Base-by-base conservation (phyloP, 2,113 vertebrate species). In the Psittacula cyanocephala region DNA sequence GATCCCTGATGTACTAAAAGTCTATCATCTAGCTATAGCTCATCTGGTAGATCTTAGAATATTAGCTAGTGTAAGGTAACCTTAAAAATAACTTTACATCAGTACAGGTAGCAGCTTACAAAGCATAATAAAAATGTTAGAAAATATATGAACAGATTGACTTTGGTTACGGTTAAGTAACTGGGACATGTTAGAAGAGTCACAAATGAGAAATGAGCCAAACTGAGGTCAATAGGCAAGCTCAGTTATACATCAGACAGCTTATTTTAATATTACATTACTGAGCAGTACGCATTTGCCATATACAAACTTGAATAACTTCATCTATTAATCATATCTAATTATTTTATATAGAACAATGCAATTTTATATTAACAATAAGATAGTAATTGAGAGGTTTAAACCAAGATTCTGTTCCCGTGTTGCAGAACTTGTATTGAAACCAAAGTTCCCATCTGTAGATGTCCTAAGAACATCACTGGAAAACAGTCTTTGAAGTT, bases 11-110 rank as follows among this genome's bases (percentile, higher is more conserved):
- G 17, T 4, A 25, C 13, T 33, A 11, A 74, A 67, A 31, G 33
- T 52, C 15, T 65, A 4, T 76, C 43, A 60, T 55, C 35, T 43
- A 64, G 8, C 24, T 74, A 24, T 43, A 87, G 33, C 6, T 87
- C 37, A 71, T 43, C 29, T 75, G 23, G n/a, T 63, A 71, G 37
- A 7, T 68, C 57, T 84, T 65, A 79, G 20, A 57, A 35, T 68
- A 89, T 71, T 67, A 55, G 19, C 16, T 64, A 76, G 16, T 28
- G 35, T 87, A 76, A 84, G 43, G 44, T 85, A 93, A 94, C 65
- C 81, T 94, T 93, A 93, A 89, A 96, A 91, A 85, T 85, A 91
- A 71, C 65, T 89, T 92, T n/a, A 67, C 4, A 68, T 71, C 43
- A 81, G 55, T 35, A 43, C 7, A 79, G 15, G 68, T 25, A 91